Percentiles rank a stretch among this genome's conserved stretches.
phyloP scores from a whole-genome alignment of 2,888 invertebrate genomes.

The Iphiclides podalirius region DNA sequence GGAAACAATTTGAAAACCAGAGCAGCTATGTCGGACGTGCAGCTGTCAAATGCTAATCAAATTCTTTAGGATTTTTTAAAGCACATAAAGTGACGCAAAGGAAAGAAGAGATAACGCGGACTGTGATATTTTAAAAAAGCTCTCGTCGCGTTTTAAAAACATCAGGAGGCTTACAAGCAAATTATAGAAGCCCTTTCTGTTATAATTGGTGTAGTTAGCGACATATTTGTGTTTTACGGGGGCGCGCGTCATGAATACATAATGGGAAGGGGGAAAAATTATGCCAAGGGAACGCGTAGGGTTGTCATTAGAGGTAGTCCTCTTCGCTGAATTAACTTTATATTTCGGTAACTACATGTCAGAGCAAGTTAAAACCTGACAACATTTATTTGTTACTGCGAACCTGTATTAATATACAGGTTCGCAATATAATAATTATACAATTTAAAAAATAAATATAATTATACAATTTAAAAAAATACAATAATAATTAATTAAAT shows the following conservation, averaged over 20 bases:
- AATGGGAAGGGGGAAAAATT: conserved; percentile 32
- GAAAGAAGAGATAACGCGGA: no score
- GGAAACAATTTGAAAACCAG: no score
- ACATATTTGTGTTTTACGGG: conserved; percentile 38
- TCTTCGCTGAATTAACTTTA: conserved; percentile 33
- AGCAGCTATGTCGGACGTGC: no score
- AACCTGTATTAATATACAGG: no score
- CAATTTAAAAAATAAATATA: no score
- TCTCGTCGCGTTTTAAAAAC: conserved; percentile 21
- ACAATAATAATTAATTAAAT: no score
- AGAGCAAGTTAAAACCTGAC: conserved; percentile 10
- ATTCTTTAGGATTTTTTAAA: no score
- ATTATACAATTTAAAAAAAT: no score
- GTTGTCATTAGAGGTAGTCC: conserved; percentile 30
- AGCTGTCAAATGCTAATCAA: no score
- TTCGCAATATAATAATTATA: no score
- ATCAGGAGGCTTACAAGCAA: conserved; percentile 4
- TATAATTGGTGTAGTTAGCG: conserved; percentile 41
- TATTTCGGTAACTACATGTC: conserved; percentile 27
- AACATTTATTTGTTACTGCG: conserved; percentile 19
- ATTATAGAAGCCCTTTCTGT: conserved; percentile 13
- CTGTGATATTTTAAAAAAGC: conserved; percentile 14
- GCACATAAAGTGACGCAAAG: no score
- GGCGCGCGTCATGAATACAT: conserved; percentile 38
- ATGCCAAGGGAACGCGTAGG: conserved; percentile 28